A percentile compares a stretch with the other conserved stretches of the same genome.
These are phyloP conservation scores for Glandiceps talaboti DNA, from an alignment of 53 echinoderm and acorn worm genomes.

Conservation along the genomic window DNA sequence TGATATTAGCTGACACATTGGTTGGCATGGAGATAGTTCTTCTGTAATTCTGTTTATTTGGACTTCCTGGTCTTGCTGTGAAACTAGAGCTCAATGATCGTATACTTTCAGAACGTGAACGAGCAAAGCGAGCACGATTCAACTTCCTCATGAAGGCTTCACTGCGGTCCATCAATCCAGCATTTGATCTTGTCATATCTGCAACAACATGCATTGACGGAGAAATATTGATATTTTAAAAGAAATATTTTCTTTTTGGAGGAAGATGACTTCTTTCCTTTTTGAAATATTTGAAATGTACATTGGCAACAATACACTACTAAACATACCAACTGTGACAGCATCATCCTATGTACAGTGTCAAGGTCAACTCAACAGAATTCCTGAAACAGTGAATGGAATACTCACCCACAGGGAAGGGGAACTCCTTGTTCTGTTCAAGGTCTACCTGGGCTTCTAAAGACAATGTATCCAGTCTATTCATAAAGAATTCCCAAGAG, in stretches of 20 bases:
- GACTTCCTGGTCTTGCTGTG: neutral
- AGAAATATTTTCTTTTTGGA: no score
- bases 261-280: no score
- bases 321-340: no score
- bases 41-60: slow-evolving; percentile 32
- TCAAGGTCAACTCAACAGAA: no score
- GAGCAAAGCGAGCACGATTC: slow-evolving; percentile 55
- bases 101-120: slow-evolving; percentile 70
- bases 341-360: no score
- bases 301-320: no score
- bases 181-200: slow-evolving; percentile 68
- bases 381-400: neutral
- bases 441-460: slow-evolving; percentile 86
- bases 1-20: neutral
- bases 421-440: slow-evolving; percentile 90
- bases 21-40: slow-evolving; percentile 62
- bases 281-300: no score
- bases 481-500: slow-evolving; percentile 97
- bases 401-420: slow-evolving; percentile 85
- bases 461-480: slow-evolving; percentile 72
- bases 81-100: neutral
- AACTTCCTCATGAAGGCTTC: slow-evolving; percentile 80
- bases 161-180: slow-evolving; percentile 54
- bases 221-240: no score
- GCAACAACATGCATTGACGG: no score